Conservation (phyloP, 2,797 vertebrate genomes). For the Tachyglossus aculeatus region DNA sequence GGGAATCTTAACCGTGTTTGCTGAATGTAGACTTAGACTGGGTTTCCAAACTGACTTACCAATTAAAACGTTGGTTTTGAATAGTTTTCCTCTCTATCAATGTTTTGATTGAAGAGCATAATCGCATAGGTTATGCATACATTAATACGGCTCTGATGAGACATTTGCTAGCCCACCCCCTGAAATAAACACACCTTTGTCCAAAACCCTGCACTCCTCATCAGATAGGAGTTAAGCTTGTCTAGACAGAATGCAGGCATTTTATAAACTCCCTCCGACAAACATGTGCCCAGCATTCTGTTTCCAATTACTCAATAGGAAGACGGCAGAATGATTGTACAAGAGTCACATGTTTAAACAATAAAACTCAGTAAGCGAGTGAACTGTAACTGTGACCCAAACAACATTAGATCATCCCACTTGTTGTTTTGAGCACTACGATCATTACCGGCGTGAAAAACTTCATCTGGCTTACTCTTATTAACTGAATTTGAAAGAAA, state of each 20-base stretch:
- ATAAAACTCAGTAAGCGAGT: neutral
- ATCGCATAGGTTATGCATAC: neutral
- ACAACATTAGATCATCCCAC: neutral
- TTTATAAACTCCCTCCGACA: neutral
- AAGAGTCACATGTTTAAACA: neutral
- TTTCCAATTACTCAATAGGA: neutral
- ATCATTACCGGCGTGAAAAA: neutral
- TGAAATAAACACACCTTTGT: slow-evolving; percentile 4
- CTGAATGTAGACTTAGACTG: neutral
- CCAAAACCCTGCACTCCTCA: neutral
- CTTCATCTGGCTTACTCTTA: no score
- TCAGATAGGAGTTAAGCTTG: neutral
- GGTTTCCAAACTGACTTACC: neutral
- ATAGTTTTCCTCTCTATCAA: neutral
- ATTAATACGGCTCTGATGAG: neutral
- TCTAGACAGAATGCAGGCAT: neutral
- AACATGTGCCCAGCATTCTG: neutral
- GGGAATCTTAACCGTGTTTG: no score
- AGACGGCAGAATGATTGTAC: neutral
- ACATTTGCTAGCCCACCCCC: neutral
- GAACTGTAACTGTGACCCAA: neutral
- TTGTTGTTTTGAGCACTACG: neutral
- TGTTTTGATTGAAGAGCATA: neutral
- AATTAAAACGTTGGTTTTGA: neutral
- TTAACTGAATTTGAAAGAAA: neutral